Evolutionary conservation across 2,888 invertebrate species (phyloP).

Genomic region (Physocephala rufipes): DNA sequence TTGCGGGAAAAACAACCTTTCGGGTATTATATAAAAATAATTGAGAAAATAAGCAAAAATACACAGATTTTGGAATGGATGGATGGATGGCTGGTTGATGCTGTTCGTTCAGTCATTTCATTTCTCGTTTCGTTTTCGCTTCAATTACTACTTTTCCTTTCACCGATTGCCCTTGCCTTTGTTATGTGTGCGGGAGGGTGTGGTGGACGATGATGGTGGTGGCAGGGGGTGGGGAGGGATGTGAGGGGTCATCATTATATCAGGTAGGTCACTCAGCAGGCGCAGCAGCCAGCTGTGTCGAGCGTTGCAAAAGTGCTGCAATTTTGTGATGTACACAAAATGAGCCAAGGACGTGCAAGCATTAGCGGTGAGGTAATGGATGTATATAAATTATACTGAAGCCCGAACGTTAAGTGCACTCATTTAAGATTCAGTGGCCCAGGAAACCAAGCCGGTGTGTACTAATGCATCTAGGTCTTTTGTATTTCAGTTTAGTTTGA

Average conservation of each 20-base stretch:
- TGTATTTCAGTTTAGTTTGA: not conserved
- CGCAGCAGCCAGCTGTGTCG: not conserved
- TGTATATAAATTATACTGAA: constrained; percentile 37
- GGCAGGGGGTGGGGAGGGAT: too few relatives aligned
- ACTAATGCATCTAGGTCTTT: constrained; percentile 10
- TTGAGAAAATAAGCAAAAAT: too few relatives aligned
- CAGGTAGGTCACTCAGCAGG: not conserved
- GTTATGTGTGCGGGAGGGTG: too few relatives aligned
- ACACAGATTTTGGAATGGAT: constrained; percentile 4
- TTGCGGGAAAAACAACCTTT: constrained; percentile 11
- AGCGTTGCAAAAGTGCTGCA: constrained; percentile 10
- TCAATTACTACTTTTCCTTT: too few relatives aligned
- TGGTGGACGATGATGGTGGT: too few relatives aligned
- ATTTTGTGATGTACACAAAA: constrained; percentile 20
- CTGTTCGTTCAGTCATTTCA: not conserved
- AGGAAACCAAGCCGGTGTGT: constrained; percentile 33
- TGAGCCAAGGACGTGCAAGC: constrained; percentile 40
- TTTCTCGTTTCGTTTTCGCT: too few relatives aligned
- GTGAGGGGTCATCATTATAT: too few relatives aligned
- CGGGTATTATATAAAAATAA: constrained; percentile 13
- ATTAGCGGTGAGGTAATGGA: constrained; percentile 39
- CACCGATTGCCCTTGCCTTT: too few relatives aligned
- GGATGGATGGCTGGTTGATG: not conserved
- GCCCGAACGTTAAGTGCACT: constrained; percentile 22
- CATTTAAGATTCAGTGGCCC: constrained; percentile 32